These are phyloP conservation scores for Ciconia stormi DNA, from an alignment of 2,113 vertebrate genomes.

Conservation along the genomic window DNA sequence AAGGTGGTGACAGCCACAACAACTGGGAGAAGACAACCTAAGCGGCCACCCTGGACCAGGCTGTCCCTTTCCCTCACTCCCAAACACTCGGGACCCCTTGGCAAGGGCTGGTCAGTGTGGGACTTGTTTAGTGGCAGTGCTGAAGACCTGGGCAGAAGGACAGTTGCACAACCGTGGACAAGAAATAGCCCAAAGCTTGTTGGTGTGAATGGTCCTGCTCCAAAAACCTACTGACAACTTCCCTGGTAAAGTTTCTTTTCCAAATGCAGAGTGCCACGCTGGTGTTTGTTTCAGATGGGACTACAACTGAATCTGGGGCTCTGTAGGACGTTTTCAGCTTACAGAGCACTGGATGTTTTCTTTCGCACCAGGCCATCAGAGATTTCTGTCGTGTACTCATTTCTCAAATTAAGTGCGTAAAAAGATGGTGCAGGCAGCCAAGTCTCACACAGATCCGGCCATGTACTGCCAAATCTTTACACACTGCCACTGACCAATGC, in stretches of 20 bases:
- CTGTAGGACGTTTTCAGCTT: not conserved
- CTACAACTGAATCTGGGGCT: not conserved
- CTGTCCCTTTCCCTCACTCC: not conserved
- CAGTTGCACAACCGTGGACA: not conserved
- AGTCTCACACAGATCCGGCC: slow-evolving; percentile 31
- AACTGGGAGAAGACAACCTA: not conserved
- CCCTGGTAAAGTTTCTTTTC: not conserved
- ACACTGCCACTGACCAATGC: not conserved
- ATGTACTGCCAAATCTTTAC: not conserved
- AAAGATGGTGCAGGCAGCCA: slow-evolving; percentile 47
- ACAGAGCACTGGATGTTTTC: not conserved
- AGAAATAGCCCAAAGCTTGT: not conserved
- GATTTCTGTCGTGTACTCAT: slow-evolving; percentile 19
- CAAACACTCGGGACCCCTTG: accelerated
- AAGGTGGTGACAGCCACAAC: not conserved
- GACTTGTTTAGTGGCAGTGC: not conserved
- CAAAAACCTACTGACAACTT: not conserved
- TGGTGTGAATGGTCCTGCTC: not conserved
- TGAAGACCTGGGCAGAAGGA: not conserved
- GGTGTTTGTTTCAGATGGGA: not conserved
- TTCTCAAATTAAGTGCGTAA: slow-evolving; percentile 54
- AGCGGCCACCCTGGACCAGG: not conserved
- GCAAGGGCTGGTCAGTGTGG: not conserved
- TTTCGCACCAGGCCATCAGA: not conserved
- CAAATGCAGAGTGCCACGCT: not conserved